These are phyloP conservation scores for Pasiphila rectangulata DNA, from an alignment of 2,888 invertebrate species.

Conservation along the genomic window DNA sequence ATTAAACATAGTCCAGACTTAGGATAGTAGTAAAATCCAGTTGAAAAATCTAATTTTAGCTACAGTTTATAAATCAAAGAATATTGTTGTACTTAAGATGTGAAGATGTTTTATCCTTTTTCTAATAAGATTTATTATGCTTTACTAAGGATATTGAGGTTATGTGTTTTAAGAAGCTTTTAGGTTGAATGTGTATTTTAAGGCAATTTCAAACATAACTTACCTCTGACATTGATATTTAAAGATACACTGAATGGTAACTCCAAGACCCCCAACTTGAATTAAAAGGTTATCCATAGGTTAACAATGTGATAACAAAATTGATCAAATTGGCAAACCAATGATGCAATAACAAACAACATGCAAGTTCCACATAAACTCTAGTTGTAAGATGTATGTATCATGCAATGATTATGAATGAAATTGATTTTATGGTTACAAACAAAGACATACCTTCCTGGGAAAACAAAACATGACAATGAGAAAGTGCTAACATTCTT, in stretches of 20 bases:
- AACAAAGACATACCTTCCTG: conserved; percentile 60
- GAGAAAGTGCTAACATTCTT: conserved; percentile 39
- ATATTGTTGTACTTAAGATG: too few species aligned
- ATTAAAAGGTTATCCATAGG: conserved; percentile 47
- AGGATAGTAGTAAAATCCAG: too few species aligned
- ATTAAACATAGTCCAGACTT: too few species aligned
- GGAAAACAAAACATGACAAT: conserved; percentile 66
- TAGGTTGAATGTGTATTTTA: background rate
- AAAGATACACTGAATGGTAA: background rate
- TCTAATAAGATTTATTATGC: background rate
- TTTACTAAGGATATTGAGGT: background rate
- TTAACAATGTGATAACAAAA: conserved; percentile 41
- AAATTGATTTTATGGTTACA: conserved; percentile 8
- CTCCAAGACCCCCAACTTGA: conserved; percentile 8
- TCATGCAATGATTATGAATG: conserved; percentile 24
- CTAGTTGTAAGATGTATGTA: conserved; percentile 12
- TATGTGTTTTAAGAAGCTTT: background rate
- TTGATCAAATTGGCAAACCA: conserved; percentile 15
- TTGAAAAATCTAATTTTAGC: too few species aligned
- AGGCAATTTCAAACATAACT: too few species aligned
- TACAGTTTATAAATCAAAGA: too few species aligned
- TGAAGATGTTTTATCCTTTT: too few species aligned
- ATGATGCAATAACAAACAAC: conserved; percentile 35
- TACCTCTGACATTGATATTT: background rate
- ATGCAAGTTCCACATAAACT: background rate